Percentiles rank a stretch among this genome's conserved stretches.
Evolutionary conservation across 2,888 invertebrate genomes (phyloP).

Genomic region (Phalera bucephala): DNA sequence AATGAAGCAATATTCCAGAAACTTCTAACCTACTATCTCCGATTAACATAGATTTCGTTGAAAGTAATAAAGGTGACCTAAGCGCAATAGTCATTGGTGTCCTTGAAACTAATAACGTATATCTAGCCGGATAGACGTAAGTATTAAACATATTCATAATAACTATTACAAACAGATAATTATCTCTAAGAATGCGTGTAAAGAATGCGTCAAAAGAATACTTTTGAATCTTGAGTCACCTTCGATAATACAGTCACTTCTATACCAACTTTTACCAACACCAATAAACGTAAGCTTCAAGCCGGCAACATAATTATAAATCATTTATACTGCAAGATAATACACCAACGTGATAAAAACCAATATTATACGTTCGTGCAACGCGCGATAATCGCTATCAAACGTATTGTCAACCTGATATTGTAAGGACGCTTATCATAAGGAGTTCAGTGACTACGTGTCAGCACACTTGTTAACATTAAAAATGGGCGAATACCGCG

Average conservation of each 20-base stretch:
- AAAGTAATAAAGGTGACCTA: slow-evolving; percentile 6
- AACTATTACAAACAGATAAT: too few species aligned
- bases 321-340: slow-evolving; percentile 54
- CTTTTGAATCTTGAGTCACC: too few species aligned
- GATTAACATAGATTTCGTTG: slow-evolving; percentile 12
- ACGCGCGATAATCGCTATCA: slow-evolving; percentile 66
- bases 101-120: not conserved
- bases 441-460: slow-evolving; percentile 74
- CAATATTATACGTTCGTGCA: slow-evolving; percentile 49
- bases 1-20: slow-evolving; percentile 28
- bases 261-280: not conserved
- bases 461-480: slow-evolving; percentile 63
- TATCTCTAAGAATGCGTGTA: too few species aligned
- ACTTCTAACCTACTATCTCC: slow-evolving; percentile 16
- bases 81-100: not conserved
- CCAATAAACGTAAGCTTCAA: slow-evolving; percentile 8
- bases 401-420: slow-evolving; percentile 60
- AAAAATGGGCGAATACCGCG: slow-evolving; percentile 75
- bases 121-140: not conserved
- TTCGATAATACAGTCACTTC: too few species aligned
- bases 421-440: slow-evolving; percentile 62
- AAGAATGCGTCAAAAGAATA: too few species aligned
- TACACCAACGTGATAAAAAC: slow-evolving; percentile 38
- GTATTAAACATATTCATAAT: not conserved
- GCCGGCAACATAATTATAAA: slow-evolving; percentile 45